These are phyloP conservation scores for Marmota monax DNA, from an alignment of 2,113 vertebrate species.

Conservation along the genomic window DNA sequence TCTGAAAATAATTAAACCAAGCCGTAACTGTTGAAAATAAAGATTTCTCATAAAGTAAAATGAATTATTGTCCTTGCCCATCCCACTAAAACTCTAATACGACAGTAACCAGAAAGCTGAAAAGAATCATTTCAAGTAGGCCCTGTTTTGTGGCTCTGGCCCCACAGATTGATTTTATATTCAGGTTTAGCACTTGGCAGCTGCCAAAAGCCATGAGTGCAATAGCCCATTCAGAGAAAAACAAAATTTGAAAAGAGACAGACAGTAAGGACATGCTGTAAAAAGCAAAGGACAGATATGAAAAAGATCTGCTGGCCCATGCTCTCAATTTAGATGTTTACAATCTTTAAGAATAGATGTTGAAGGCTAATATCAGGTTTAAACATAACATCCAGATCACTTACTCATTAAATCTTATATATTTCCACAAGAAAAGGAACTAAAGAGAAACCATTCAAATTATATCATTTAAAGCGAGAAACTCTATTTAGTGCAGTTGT, in stretches of 20 bases:
- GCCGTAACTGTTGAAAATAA: conserved; percentile 65
- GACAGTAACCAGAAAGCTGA: conserved; percentile 43
- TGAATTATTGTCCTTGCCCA: conserved; percentile 60
- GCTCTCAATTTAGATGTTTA: conserved; percentile 2
- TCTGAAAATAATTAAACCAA: conserved; percentile 70
- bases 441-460: conserved; percentile 7
- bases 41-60: conserved; percentile 74
- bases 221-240: conserved; percentile 69
- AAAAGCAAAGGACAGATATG: conserved; percentile 63
- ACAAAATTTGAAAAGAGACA: conserved; percentile 78
- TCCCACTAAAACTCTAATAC: conserved; percentile 56
- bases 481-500: background rate
- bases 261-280: conserved; percentile 67
- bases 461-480: background rate
- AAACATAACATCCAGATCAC: background rate
- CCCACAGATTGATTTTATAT: conserved; percentile 69
- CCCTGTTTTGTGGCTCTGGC: conserved; percentile 44
- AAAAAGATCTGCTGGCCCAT: conserved; percentile 42
- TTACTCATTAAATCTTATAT: conserved; percentile 6
- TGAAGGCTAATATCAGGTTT: background rate
- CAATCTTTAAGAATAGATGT: background rate
- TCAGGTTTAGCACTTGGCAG: conserved; percentile 69
- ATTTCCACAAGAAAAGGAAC: background rate
- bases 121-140: conserved; percentile 47
- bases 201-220: conserved; percentile 71